These are phyloP conservation scores for Atrichornis clamosus DNA, from an alignment of 2,113 vertebrate genomes.

Conservation along the genomic window DNA sequence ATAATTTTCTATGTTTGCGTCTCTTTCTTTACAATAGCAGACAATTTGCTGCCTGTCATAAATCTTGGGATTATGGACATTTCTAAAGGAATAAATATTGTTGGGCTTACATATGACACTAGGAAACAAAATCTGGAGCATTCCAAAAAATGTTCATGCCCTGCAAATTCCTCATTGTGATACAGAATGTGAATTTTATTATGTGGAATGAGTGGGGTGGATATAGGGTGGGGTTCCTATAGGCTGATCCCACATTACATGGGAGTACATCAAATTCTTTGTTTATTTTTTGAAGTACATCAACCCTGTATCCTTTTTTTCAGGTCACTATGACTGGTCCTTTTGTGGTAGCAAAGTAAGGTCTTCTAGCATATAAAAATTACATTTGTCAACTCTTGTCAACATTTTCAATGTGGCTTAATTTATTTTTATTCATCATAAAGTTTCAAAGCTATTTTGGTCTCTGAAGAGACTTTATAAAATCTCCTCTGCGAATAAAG, in stretches of 20 bases:
- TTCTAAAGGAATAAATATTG: background rate
- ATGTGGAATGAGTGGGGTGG: background rate
- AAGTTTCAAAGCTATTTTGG: background rate
- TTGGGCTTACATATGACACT: background rate
- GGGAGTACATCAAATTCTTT: background rate
- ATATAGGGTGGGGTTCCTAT: background rate
- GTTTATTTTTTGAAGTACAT: background rate
- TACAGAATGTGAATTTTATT: background rate
- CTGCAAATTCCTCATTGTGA: background rate
- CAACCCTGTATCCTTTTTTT: background rate
- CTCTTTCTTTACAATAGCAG: background rate
- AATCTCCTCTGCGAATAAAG: background rate
- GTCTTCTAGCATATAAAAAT: background rate
- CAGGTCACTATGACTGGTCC: background rate
- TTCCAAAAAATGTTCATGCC: background rate
- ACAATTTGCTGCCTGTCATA: background rate
- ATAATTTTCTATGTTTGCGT: background rate
- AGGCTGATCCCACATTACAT: background rate
- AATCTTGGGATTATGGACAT: background rate
- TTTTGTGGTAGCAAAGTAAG: constrained; percentile 21
- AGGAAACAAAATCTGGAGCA: background rate
- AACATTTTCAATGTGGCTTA: background rate
- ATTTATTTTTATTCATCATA: background rate
- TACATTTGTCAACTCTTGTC: background rate
- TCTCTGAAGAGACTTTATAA: background rate